These are phyloP conservation scores for Parazoanthus darwini DNA, from an alignment of 92 coral and sea anemone species.

Conservation along the genomic window DNA sequence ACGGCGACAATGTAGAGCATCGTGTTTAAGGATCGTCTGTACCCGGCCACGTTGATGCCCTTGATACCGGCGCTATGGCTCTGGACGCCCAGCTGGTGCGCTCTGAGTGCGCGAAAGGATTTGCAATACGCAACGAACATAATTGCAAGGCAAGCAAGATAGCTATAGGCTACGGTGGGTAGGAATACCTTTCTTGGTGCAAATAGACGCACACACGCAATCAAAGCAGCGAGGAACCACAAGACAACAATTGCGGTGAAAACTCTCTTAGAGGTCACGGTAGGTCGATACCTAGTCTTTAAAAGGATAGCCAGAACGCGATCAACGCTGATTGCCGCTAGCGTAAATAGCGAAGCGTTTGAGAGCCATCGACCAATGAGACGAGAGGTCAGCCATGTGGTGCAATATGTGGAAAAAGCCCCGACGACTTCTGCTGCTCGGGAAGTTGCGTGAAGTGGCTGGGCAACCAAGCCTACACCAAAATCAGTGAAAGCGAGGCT, in stretches of 20 bases:
- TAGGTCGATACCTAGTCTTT: background rate
- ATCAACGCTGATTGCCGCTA: background rate
- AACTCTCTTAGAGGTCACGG: background rate
- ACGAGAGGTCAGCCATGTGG: background rate
- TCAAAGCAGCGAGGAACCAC: background rate
- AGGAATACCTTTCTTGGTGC: background rate
- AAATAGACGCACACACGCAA: background rate
- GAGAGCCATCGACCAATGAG: background rate
- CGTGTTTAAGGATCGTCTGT: background rate
- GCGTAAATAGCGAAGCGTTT: background rate
- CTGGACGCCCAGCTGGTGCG: background rate
- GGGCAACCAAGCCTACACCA: background rate
- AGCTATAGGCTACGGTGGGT: background rate
- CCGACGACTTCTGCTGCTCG: background rate
- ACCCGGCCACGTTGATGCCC: background rate
- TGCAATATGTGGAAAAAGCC: background rate
- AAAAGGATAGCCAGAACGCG: background rate
- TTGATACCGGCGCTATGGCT: background rate
- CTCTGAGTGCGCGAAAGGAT: background rate
- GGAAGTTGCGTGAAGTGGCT: background rate
- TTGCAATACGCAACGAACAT: background rate
- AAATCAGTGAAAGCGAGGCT: background rate
- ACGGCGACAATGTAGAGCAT: background rate
- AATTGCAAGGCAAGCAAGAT: background rate
- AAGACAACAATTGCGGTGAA: background rate